A percentile compares a stretch with the other conserved stretches of the same genome.
Conservation (phyloP, 2,888 invertebrate genomes). For the Orthosia gothica region DNA sequence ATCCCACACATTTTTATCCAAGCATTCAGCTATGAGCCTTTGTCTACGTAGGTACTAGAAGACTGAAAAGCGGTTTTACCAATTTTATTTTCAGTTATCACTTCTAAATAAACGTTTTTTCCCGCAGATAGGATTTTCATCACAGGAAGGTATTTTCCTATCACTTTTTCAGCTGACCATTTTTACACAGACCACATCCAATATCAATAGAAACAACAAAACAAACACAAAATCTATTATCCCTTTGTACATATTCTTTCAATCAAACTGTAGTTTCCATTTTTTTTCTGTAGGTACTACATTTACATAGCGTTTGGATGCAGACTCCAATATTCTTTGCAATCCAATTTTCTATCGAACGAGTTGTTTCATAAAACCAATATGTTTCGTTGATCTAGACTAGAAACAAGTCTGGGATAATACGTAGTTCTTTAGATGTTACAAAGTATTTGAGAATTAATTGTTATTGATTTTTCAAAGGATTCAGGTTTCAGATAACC, state of each 20-base stretch:
- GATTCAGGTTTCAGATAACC: not conserved
- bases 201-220: constrained; percentile 24
- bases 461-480: not conserved
- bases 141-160: not conserved
- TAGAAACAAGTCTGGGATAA: constrained; percentile 18
- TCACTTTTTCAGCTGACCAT: not conserved
- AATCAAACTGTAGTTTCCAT: constrained; percentile 50
- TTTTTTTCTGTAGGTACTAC: constrained; percentile 51
- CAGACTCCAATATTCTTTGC: constrained; percentile 64
- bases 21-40: too few species aligned
- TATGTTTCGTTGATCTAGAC: constrained; percentile 52
- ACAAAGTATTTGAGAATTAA: constrained; percentile 1
- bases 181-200: constrained; percentile 30
- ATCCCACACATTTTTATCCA: too few species aligned
- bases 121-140: not conserved
- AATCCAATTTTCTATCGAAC: constrained; percentile 66
- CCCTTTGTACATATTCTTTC: constrained; percentile 52
- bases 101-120: not conserved
- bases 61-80: too few species aligned
- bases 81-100: too few species aligned
- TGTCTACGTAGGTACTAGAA: too few species aligned
- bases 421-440: constrained; percentile 5
- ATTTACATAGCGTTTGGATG: constrained; percentile 58
- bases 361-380: constrained; percentile 59
- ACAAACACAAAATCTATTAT: constrained; percentile 54